Percentiles rank a stretch among this genome's conserved stretches.
These are phyloP conservation scores for Galbula dea DNA, from an alignment of 2,113 vertebrate species.

Conservation along the genomic window DNA sequence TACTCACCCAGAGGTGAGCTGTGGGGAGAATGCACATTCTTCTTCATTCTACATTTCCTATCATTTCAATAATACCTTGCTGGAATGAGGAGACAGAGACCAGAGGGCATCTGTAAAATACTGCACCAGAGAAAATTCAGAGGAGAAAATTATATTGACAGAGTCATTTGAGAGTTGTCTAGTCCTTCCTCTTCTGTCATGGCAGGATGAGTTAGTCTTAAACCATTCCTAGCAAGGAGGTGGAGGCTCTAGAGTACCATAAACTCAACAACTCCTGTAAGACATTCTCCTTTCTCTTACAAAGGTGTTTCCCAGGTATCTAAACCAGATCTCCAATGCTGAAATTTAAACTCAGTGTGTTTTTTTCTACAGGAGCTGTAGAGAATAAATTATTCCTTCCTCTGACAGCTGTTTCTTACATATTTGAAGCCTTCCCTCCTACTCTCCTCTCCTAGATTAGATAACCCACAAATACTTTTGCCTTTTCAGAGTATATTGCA, in stretches of 20 bases:
- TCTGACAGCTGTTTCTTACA: background rate
- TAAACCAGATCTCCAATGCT: background rate
- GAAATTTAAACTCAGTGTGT: conserved; percentile 5
- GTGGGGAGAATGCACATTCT: background rate
- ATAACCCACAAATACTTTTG: conserved; percentile 1
- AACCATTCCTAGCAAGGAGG: background rate
- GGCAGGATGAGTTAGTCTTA: background rate
- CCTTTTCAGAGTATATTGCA: background rate
- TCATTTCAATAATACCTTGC: background rate
- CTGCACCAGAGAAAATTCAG: background rate
- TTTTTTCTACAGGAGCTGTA: background rate
- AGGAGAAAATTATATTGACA: background rate
- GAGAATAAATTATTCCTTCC: background rate
- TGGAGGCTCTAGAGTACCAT: background rate
- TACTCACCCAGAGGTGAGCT: background rate
- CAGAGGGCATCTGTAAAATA: background rate
- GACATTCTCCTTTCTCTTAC: background rate
- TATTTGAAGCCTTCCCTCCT: background rate
- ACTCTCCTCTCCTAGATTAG: background rate
- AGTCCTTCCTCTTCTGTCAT: background rate
- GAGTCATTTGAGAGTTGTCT: background rate
- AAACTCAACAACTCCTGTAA: background rate
- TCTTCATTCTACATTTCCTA: background rate
- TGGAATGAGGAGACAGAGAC: background rate
- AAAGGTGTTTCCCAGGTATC: background rate